These are phyloP conservation scores for Pristionchus maxplancki DNA, from an alignment of 2,888 invertebrate species.

Conservation along the genomic window DNA sequence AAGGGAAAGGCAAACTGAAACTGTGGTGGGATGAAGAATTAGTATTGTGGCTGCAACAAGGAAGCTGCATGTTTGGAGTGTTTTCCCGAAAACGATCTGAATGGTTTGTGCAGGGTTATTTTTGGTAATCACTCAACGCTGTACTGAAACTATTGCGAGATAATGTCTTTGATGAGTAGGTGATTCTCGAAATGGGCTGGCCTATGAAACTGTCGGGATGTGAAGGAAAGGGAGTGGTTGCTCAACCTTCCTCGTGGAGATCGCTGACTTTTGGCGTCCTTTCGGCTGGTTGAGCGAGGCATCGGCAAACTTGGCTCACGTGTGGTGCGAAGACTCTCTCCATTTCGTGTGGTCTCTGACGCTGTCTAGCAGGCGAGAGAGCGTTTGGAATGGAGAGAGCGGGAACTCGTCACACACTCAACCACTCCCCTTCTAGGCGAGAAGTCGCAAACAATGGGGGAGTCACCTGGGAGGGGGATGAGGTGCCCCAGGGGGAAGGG, in stretches of 20 bases:
- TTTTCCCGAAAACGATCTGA: too few species aligned
- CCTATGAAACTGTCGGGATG: not conserved
- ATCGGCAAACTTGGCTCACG: conserved; percentile 1
- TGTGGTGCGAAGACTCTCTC: not conserved
- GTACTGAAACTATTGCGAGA: too few species aligned
- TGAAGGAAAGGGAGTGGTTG: not conserved
- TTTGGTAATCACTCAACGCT: too few species aligned
- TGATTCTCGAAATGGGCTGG: not conserved
- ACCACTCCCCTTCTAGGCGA: not conserved
- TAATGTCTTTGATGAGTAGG: not conserved
- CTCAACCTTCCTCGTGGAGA: not conserved
- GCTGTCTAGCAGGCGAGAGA: not conserved
- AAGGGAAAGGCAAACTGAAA: not conserved
- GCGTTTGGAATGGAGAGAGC: not conserved
- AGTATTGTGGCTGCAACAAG: not conserved
- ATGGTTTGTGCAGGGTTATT: too few species aligned
- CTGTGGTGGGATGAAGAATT: not conserved
- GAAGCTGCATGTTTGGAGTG: too few species aligned
- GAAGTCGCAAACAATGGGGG: conserved; percentile 13
- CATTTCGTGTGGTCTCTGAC: not conserved
- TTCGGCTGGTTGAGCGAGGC: not conserved
- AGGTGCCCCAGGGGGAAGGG: not conserved
- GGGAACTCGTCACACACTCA: not conserved
- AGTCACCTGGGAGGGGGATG: not conserved
- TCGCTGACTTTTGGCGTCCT: not conserved